Base-by-base conservation (phyloP, 2,888 invertebrate species). In the Lepidonotus clava region DNA sequence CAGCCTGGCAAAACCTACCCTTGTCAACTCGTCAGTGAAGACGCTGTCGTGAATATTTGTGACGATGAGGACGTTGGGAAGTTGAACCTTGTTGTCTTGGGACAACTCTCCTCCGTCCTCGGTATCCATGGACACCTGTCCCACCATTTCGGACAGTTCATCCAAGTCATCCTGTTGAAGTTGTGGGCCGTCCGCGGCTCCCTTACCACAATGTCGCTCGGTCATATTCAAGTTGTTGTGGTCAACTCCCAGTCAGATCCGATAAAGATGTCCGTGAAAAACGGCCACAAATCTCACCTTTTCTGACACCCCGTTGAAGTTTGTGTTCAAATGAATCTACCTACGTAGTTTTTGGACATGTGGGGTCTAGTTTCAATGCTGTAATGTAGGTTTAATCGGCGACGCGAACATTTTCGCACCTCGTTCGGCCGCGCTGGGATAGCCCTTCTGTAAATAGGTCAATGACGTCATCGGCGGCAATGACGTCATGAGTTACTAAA, bases 1-100 rank as follows among this genome's bases (percentile, higher is more conserved):
- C 46, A 46, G 46, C 46, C 46, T 11, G 46, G 46, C 8, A 8
- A 53, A 34, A 83, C 83, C 34, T 24, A 83, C 83, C 83, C 56
- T 83, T 4, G n/a, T 36, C 1, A 24, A 18, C 21, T 51, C 53
- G 34, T 83, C 83, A 18, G 83, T 36, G 36, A 83, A 83, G 53
- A 83, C 56, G 18, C 28, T 56, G n/a, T 83, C 83, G 61, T 83
- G 56, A 14, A 83, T 56, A 56, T 83, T 83, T 34, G 83, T 83
- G 21, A 83, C 34, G n/a, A 83, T 83, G 28, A 83, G 53, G 2
- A 83, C 56, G 21, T 56, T 83, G 14, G 83, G 83, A 34, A 83
- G 56, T 36, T 83, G 56, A 11, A 24, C 36, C 28, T 51, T 83
- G 2, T 14, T 14, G n/a, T 76, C 38, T 28, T 38, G 36, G 34